phyloP scores from a whole-genome alignment of 2,888 invertebrate species.

The Dicyrtoma fusca region DNA sequence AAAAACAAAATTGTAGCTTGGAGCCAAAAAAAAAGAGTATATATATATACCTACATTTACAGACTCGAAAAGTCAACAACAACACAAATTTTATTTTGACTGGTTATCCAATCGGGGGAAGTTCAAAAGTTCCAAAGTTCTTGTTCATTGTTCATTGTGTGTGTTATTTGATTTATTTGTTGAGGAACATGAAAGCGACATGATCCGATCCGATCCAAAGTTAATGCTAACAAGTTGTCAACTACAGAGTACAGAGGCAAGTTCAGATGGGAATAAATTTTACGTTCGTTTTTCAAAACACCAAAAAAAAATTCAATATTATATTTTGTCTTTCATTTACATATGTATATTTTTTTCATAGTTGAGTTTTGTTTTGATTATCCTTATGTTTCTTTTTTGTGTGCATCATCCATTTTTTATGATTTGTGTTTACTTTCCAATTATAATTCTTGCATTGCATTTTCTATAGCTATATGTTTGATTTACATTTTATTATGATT shows the following conservation, averaged over 20 bases:
- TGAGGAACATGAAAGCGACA: conserved; percentile 40
- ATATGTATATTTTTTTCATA: conserved; percentile 3
- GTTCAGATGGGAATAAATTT: conserved; percentile 38
- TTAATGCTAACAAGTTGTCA: conserved; percentile 38
- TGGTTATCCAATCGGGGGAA: conserved; percentile 8
- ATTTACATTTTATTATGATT: background rate
- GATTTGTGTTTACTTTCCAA: background rate
- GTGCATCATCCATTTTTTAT: conserved; percentile 7
- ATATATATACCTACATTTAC: background rate
- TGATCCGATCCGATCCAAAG: conserved; percentile 35
- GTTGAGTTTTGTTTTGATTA: background rate
- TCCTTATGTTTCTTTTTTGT: background rate
- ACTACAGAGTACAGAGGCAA: conserved; percentile 41
- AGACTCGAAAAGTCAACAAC: background rate
- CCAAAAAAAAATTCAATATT: no score
- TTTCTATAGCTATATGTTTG: background rate
- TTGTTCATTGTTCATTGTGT: conserved; percentile 37
- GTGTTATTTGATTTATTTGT: conserved; percentile 30
- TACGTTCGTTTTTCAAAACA: conserved; percentile 7
- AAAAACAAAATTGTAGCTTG: conserved; percentile 13
- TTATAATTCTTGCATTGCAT: background rate
- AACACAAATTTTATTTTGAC: conserved; percentile 1
- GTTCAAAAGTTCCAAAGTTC: conserved; percentile 30
- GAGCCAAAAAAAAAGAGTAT: conserved; percentile 3
- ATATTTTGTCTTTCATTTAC: no score